Base-by-base conservation (phyloP, 2,888 invertebrate species). In the Oxystoma pomonae region DNA sequence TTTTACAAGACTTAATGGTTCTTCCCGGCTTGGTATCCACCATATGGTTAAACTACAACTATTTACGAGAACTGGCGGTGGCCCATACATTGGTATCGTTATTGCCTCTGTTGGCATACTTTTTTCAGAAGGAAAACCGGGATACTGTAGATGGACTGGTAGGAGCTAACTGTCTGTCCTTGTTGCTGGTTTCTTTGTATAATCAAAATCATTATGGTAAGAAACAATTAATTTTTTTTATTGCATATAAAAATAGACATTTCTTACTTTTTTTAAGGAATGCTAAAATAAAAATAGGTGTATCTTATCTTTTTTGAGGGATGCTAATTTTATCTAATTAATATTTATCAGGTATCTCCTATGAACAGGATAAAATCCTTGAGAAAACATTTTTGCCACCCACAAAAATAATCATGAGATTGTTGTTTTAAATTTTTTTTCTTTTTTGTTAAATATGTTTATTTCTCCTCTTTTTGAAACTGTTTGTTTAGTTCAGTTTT, bases 131-230 rank as follows among this genome's bases (percentile, higher is more conserved):
- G 20, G 61, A 68, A 19, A 67, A 73, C 60, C 64, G 72, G 20
- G 74, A 77, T 65, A 17, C 73, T 3, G 63, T 76, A 17, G 71
- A 77, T 58, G 59, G 70, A 55, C 58, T 74, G 58, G 69, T 77
- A 58, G 64, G 71, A 20, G 62, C 73, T 12, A 71, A 72, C 65
- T 55, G 69, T 19, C 49, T 71, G n/a, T 77, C 77, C 5, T 68
- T 78, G 49, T 68, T 68, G 19, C 62, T 72, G 52, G 64, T 78
- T 3, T 75, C 77, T 7, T 67, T 71, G 55, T 61, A 74, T 50
- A 67, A 73, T 52, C 70, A 75, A 58, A 80, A 80, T 68, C 76
- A 75, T 67, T 79, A 67, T 65, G 75, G 76, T 35, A 35, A 35
- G 35, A 7, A 12, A n/a, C n/a, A n/a, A n/a, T n/a, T n/a, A n/a